Evolutionary conservation across 2,113 vertebrate genomes (phyloP).

Genomic region (Menidia beryllina): DNA sequence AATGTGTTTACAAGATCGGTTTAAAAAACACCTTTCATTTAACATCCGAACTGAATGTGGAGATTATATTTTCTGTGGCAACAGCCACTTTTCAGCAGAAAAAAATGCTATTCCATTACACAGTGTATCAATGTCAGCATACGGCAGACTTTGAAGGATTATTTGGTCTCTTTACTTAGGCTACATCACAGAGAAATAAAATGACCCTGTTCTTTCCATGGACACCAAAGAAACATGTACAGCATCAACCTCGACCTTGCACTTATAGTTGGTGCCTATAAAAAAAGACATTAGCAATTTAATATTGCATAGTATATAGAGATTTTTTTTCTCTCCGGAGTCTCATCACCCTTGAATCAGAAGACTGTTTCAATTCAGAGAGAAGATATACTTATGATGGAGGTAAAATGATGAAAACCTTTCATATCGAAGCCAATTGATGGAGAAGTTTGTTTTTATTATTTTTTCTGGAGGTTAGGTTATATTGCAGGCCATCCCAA

Average conservation of each 20-base stretch:
- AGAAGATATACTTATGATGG: not conserved
- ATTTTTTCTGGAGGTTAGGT: not conserved
- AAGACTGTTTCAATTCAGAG: not conserved
- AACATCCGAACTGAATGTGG: not conserved
- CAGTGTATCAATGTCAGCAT: not conserved
- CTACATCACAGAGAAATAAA: no score
- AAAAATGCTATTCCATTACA: slow-evolving; percentile 8
- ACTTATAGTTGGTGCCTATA: not conserved
- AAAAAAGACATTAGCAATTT: not conserved
- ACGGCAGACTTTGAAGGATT: slow-evolving; percentile 3
- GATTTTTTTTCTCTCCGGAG: not conserved
- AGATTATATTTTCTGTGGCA: not conserved
- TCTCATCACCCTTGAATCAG: not conserved
- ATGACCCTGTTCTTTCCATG: slow-evolving; percentile 24
- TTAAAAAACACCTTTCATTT: not conserved
- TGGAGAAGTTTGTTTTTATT: not conserved
- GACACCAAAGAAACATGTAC: slow-evolving; percentile 13
- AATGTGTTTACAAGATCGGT: not conserved
- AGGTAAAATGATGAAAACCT: not conserved
- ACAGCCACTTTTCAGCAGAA: slow-evolving; percentile 19
- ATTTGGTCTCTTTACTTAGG: not conserved
- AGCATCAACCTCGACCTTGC: not conserved
- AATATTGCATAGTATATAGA: not conserved
- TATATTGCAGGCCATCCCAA: not conserved
- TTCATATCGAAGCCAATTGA: no score